Evolutionary conservation across 2,113 vertebrate genomes (phyloP).

Genomic region (Parus major): DNA sequence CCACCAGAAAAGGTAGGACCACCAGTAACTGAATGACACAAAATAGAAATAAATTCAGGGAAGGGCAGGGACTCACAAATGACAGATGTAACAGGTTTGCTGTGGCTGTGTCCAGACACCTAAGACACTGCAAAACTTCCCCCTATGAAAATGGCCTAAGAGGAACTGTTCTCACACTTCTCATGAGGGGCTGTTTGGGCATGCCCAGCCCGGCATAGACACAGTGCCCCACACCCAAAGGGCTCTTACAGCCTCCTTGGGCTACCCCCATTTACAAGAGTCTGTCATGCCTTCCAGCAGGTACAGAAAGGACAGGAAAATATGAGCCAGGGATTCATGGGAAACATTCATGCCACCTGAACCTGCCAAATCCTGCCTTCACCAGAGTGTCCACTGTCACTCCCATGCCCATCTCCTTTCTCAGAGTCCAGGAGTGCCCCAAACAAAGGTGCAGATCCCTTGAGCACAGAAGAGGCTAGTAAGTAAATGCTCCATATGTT

Average conservation of each 20-base stretch:
- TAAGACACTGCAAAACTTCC: not conserved
- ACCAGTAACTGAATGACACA: not conserved
- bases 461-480: not conserved
- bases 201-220: not conserved
- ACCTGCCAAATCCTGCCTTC: not conserved
- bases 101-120: not conserved
- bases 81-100: not conserved
- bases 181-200: not conserved
- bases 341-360: not conserved
- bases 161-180: not conserved
- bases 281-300: not conserved
- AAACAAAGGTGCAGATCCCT: not conserved
- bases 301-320: not conserved
- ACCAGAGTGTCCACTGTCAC: not conserved
- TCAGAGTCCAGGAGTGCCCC: not conserved
- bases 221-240: not conserved
- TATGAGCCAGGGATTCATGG: not conserved
- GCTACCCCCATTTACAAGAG: not conserved
- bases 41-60: not conserved
- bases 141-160: not conserved
- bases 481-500: not conserved
- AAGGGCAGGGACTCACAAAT: not conserved
- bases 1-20: not conserved
- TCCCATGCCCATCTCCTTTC: not conserved
- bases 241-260: not conserved